Conservation (phyloP, 2,797 vertebrate species). For the Pseudochromis fuscus region DNA sequence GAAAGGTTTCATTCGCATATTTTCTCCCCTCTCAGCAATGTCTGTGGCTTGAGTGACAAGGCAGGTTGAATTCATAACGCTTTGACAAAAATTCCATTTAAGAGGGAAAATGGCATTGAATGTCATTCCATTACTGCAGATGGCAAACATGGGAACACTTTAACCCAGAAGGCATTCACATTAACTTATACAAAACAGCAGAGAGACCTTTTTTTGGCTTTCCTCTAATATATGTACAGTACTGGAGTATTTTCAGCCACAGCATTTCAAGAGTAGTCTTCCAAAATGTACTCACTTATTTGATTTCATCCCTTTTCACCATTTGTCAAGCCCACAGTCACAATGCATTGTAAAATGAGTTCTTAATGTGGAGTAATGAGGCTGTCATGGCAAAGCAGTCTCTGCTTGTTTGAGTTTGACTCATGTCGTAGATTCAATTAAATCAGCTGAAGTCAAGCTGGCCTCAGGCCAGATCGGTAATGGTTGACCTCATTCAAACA, state of each 20-base stretch:
- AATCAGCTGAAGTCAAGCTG: conserved; percentile 85
- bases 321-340: conserved; percentile 83
- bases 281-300: conserved; percentile 78
- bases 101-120: conserved; percentile 80
- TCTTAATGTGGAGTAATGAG: conserved; percentile 87
- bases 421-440: conserved; percentile 86
- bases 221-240: conserved; percentile 52
- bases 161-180: conserved; percentile 79
- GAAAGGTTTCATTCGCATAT: conserved; percentile 80
- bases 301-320: conserved; percentile 78
- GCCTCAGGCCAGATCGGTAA: conserved; percentile 83
- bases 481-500: conserved; percentile 87
- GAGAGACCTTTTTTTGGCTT: conserved; percentile 36
- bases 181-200: conserved; percentile 74
- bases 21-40: conserved; percentile 74
- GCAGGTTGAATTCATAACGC: conserved; percentile 79
- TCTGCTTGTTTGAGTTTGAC: conserved; percentile 86
- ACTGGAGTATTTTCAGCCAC: conserved; percentile 48
- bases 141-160: conserved; percentile 75
- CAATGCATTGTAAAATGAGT: conserved; percentile 83
- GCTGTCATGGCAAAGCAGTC: conserved; percentile 83
- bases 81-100: conserved; percentile 81
- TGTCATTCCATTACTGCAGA: conserved; percentile 80
- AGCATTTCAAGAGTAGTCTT: conserved; percentile 62
- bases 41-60: conserved; percentile 77